Evolutionary conservation across 1,140 invertebrate genomes (phyloP).

Genomic region (Diorhabda elongata): DNA sequence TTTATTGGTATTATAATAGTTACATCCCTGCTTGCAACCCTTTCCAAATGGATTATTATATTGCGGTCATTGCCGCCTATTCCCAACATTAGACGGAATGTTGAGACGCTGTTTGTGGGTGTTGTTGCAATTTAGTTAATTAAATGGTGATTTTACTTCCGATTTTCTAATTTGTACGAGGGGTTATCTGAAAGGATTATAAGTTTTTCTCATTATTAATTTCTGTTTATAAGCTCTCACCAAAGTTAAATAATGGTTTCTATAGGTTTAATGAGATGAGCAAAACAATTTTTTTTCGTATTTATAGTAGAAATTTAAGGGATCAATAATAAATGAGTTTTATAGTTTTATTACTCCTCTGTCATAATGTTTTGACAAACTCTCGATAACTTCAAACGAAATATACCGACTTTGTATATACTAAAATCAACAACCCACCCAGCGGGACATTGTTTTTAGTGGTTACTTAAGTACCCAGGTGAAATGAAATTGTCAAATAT

Average conservation of each 20-base stretch:
- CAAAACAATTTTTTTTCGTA: too few species aligned
- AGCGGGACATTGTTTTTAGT: constrained; percentile 35
- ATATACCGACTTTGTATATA: constrained; percentile 15
- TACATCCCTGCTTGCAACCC: too few species aligned
- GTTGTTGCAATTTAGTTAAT: not conserved
- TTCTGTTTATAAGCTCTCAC: too few species aligned
- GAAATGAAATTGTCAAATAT: constrained; percentile 39
- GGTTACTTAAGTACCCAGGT: constrained; percentile 37
- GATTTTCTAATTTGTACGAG: too few species aligned
- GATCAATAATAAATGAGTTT: too few species aligned
- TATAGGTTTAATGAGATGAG: too few species aligned
- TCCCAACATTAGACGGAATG: not conserved
- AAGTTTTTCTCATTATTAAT: too few species aligned
- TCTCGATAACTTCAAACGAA: constrained; percentile 6
- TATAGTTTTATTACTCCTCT: not conserved
- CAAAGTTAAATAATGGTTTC: too few species aligned
- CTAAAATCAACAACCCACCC: constrained; percentile 29
- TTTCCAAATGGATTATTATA: not conserved
- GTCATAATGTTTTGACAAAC: not conserved
- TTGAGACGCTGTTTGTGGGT: not conserved
- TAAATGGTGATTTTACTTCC: not conserved
- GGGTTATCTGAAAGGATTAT: too few species aligned
- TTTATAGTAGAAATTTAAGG: too few species aligned
- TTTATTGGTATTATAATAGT: too few species aligned
- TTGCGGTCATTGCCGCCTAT: not conserved